Evolutionary conservation across 2,797 vertebrate genomes (phyloP), one percentile per base, ranked within the genome.

Genomic region (Phoeniculus purpureus): DNA sequence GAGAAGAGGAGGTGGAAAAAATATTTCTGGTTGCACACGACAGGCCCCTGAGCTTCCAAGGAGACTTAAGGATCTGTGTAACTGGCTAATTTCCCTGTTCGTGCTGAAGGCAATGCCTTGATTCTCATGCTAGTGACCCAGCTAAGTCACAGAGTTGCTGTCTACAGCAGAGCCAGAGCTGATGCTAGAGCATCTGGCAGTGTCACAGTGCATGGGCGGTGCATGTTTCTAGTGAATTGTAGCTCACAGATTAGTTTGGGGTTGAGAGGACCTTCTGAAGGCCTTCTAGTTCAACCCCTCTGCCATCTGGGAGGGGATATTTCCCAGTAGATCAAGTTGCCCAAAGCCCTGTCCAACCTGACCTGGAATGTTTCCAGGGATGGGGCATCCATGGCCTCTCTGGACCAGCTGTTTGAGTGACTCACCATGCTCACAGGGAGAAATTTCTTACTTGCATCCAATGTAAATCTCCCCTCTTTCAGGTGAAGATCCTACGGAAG

Each of bases 231-330:
- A 43, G 43, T 43, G n/a, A 64, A 1, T 1, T 60, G 12, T 6
- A 25, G 1, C 16, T 60, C 29, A 17, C 34, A 4, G 51, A 26
- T 17, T 6, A 23, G 5, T 12, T 59, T 47, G 52, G 10, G 9
- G 8, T 10, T 12, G 58, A 59, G 29, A 29, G 31, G 3, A 12
- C 27, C 27, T 75, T 45, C 31, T n/a, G 7, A 55, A 26, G 13
- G 15, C 2, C 6, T 0, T 19, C 48, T 10, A 13, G 8, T 52
- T 8, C 60, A 10, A 40, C 3, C 5, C 22, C 2, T 37, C 20
- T 82, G 48, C 58, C 4, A 0, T 1, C n/a, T n/a, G 7, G 6
- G 7, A 70, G 31, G 54, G 40, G 40, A 40, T 47, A 8, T 0
- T 29, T 76, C 12, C 45, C 7, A 1, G 22, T 3, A 7, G 5